Evolutionary conservation across 2,888 invertebrate species (phyloP).

Genomic region (Lasioglossum figueresi): DNA sequence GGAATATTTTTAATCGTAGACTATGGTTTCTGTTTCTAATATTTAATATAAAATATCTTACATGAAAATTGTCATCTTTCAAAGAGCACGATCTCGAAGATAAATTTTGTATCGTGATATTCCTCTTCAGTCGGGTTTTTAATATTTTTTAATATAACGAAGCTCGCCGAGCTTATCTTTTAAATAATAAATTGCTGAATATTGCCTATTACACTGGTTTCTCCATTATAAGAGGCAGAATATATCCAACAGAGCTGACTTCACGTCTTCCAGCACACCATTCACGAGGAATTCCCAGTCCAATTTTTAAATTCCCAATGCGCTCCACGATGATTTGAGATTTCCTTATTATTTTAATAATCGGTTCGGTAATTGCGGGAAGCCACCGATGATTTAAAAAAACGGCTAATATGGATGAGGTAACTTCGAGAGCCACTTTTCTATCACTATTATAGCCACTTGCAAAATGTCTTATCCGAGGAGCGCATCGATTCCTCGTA

Average conservation of each 20-base stretch:
- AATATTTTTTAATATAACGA: not conserved
- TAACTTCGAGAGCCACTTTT: not conserved
- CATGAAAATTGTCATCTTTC: not conserved
- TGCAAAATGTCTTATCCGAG: constrained; percentile 37
- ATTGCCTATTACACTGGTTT: not conserved
- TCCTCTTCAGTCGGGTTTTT: not conserved
- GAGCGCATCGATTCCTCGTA: constrained; percentile 31
- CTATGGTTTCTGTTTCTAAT: too few species aligned
- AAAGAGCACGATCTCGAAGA: too few species aligned
- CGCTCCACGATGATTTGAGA: not conserved
- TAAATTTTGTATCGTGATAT: not conserved
- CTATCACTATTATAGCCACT: not conserved
- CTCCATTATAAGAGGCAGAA: too few species aligned
- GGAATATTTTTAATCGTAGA: too few species aligned
- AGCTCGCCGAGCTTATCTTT: not conserved
- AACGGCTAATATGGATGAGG: not conserved
- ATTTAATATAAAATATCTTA: too few species aligned
- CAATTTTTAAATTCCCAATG: constrained; percentile 4
- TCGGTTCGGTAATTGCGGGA: not conserved
- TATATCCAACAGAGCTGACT: not conserved
- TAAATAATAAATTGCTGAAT: not conserved
- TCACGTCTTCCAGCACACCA: not conserved
- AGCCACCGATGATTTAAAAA: not conserved
- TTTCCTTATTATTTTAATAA: constrained; percentile 5
- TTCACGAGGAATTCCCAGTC: not conserved